A percentile compares a stretch with the other conserved stretches of the same genome.
Evolutionary conservation across 2,888 invertebrate species (phyloP).

Genomic region (Trileptium ribeirensis): DNA sequence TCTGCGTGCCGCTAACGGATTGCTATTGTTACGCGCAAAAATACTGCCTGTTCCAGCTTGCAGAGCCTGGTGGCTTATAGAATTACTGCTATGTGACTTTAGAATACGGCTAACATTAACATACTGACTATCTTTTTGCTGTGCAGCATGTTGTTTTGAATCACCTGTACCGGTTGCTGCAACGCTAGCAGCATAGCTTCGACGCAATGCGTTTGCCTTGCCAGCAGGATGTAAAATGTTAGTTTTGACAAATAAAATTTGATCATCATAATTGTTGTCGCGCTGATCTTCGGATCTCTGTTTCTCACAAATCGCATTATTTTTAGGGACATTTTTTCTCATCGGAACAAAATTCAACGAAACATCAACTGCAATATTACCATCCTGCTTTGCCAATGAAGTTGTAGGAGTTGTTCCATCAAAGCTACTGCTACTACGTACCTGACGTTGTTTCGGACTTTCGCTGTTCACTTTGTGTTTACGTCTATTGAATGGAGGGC

Average conservation of each 20-base stretch:
- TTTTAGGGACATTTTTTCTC: no score
- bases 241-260: not conserved
- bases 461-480: no score
- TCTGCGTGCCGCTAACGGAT: no score
- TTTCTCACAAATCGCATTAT: not conserved
- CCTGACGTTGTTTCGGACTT: not conserved
- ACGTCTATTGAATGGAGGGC: not conserved
- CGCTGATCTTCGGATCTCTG: not conserved
- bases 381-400: not conserved
- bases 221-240: no score
- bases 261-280: not conserved
- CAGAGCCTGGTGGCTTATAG: no score
- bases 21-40: no score
- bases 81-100: no score
- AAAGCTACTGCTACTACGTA: not conserved
- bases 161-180: not conserved
- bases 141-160: no score
- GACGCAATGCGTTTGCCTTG: not conserved
- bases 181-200: not conserved
- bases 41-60: no score
- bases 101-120: no score
- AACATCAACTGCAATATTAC: not conserved
- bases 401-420: not conserved
- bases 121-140: no score
- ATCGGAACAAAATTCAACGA: not conserved